Base-by-base conservation (phyloP, 1,140 invertebrate genomes). In the Drosophila suzukii region DNA sequence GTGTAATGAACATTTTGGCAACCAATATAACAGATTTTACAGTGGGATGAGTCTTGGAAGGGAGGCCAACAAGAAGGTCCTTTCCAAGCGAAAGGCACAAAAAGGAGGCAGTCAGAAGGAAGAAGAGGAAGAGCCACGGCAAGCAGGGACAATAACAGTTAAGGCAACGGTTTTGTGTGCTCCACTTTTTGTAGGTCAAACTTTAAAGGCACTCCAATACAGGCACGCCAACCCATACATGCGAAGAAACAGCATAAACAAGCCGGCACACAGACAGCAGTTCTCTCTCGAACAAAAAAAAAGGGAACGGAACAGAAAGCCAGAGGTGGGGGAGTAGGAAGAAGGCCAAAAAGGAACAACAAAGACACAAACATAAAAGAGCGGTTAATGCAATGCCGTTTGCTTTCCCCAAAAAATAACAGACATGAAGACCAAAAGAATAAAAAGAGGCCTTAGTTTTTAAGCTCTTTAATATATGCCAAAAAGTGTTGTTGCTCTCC, bases 101-200 rank as follows among this genome's bases (percentile, higher is more conserved):
- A 38, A 51, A 36, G 11, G 39, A 36, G n/a, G 17, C 6, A 38
- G 24, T 10, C 32, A 47, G 38, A 12, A 6, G 6, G 38, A 41
- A 46, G 38, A 43, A 59, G 12, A 49, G 6, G 17, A 49, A n/a
- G 17, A 44, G 49, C 36, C 24, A 53, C 7, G 36, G 6, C 51
- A 56, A 27, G 27, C 57, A 79, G 56, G 57, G 54, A 59, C 57
- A 61, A 66, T 46, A 74, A 63, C 58, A 38, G 61, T 59, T 63
- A 57, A 58, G 63, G 32, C 32, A 51, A 58, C 57, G 43, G 57
- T 75, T 59, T 58, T 63, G 72, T 80, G 57, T 80, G 77, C 72
- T 75, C 77, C 60, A 75, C 72, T 72, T 81, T 81, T 80, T 81
- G 78, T 80, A 84, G 81, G 81, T 84, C 81, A 78, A 75, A 78